Base-by-base conservation (phyloP, 2,888 invertebrate genomes). In the Rhamnusium bicolor region DNA sequence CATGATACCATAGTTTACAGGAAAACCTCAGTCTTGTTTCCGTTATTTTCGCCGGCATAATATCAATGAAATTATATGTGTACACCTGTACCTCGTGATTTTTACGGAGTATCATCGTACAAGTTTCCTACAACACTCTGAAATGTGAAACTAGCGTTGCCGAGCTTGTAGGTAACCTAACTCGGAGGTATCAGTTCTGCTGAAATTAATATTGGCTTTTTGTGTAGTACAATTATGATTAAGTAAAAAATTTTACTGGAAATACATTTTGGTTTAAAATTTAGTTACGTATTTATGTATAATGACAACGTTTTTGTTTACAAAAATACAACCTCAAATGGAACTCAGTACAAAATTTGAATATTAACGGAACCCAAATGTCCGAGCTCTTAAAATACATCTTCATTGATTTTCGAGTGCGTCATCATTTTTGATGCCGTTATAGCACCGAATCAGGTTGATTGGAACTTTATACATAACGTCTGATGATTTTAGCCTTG, bases 81-180 rank as follows among this genome's bases (percentile, higher is more conserved):
- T 53, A 62, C 77, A 77, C 77, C 77, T 77, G 76, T 74, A 71
- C 19, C 18, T 51, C 7, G 18, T 56, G 54, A 53, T 67, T 70
- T 69, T 58, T 70, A 63, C 49, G 32, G 63, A 54, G 65, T 65
- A 61, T 61, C 67, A 67, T 68, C 72, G 56, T 73, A 69, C 76
- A 72, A 72, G 69, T 69, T 69, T 68, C 67, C 62, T 71, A 73
- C 65, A 56, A 62, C 69, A 68, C 61, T 67, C 61, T 49, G 78
- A 69, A 76, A 78, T 56, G 46, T 40, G 51, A 75, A 58, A 60
- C 67, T 54, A 14, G 62, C 58, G 68, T 58, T 69, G 71, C 62
- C 69, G 53, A 67, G 60, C 60, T 51, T 71, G 58, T 60, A 46
- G 14, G 74, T 67, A 74, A 74, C 71, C 10, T 24, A 16, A 32